Evolutionary conservation across 1,140 invertebrate species (phyloP).

Genomic region (Brachionus calyciflorus): DNA sequence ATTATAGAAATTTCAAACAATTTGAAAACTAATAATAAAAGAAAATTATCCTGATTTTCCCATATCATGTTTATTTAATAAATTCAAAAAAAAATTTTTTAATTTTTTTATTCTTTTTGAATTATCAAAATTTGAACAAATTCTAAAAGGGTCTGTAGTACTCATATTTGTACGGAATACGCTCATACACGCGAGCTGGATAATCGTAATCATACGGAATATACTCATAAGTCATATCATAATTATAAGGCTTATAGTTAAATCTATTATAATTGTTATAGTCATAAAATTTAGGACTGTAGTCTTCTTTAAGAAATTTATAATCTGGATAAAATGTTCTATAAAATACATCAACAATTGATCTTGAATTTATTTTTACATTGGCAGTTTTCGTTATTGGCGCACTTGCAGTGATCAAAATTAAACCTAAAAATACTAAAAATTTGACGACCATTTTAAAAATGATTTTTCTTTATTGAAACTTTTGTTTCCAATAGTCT

Average conservation of each 20-base stretch:
- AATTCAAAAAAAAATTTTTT: no score
- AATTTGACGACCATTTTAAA: no score
- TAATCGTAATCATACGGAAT: slow-evolving; percentile 28
- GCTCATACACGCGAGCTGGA: not conserved
- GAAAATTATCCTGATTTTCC: no score
- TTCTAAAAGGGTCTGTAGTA: not conserved
- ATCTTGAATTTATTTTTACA: not conserved
- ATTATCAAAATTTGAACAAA: not conserved
- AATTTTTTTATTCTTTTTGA: not conserved
- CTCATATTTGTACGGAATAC: not conserved
- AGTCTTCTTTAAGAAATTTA: slow-evolving; percentile 15
- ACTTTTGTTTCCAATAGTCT: no score
- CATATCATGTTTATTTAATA: no score
- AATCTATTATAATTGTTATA: slow-evolving; percentile 1
- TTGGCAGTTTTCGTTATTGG: no score
- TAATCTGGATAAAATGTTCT: slow-evolving; percentile 33
- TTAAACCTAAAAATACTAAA: no score
- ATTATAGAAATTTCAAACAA: no score
- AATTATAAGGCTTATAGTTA: not conserved
- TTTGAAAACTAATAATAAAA: no score
- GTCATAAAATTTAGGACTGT: not conserved
- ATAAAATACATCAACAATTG: slow-evolving; percentile 20
- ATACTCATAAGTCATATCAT: not conserved
- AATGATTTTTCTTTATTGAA: no score
- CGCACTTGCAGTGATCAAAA: no score